Conservation (phyloP, 2,113 vertebrate species). For the Mirza zaza region DNA sequence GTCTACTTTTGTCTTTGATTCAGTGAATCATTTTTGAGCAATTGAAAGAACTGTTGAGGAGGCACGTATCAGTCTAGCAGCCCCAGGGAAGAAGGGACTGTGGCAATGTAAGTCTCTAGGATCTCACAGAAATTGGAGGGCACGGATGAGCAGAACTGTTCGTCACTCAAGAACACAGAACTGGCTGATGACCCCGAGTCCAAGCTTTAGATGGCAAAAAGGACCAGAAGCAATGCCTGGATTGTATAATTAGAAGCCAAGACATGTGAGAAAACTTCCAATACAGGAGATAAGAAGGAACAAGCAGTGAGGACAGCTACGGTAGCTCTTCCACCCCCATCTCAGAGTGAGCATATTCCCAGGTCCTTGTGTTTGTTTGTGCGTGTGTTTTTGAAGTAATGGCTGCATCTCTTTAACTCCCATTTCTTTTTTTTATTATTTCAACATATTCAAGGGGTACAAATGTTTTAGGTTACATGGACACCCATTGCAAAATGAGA, state of each 20-base stretch:
- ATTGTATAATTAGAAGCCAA: not conserved
- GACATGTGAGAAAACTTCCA: not conserved
- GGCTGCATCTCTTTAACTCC: too few relatives aligned
- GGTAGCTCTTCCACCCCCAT: rapidly evolving
- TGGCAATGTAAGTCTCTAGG: rapidly evolving
- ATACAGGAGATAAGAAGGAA: not conserved
- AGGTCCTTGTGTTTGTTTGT: not conserved
- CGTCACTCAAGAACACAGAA: not conserved
- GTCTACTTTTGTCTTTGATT: not conserved
- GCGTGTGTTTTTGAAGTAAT: not conserved
- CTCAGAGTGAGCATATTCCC: not conserved
- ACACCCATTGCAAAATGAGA: not conserved
- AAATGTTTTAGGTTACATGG: too few relatives aligned
- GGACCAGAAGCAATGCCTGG: not conserved
- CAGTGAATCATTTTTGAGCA: not conserved
- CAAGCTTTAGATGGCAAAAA: not conserved
- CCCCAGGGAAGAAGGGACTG: not conserved
- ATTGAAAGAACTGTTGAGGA: not conserved
- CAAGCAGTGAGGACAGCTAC: rapidly evolving
- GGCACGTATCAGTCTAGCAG: rapidly evolving
- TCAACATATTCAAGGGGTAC: too few relatives aligned
- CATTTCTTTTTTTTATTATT: not conserved
- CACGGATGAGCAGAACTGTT: rapidly evolving
- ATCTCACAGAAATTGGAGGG: not conserved
- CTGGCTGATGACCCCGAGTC: not conserved